Evolutionary conservation across 2,888 invertebrate genomes (phyloP), one percentile per base, ranked within the genome.

Genomic region (Cephonodes hylas): DNA sequence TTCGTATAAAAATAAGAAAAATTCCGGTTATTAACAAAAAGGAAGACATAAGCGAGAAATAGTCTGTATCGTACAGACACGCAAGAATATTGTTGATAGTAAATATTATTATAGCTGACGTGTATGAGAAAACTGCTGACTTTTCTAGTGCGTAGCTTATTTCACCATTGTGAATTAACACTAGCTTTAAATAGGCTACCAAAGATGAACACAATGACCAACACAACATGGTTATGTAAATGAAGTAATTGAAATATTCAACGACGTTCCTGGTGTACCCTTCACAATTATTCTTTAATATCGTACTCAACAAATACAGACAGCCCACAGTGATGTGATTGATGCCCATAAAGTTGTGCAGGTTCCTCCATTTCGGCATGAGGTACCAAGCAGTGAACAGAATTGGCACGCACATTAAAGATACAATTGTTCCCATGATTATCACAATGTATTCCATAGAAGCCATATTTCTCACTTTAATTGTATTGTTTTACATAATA

Each of bases 101-200:
- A 5, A 42, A 25, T 58, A 58, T 42, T 18, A 59, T 38, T 6
- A 59, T 10, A 25, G 63, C 45, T 20, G 53, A 31, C 18, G 20
- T 13, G 6, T 58, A 61, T 10, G 56, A 58, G 42, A 67, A 58
- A 6, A 61, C 34, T 4, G 67, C 64, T 7, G 64, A 42, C 27
- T 60, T 42, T 23, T 48, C 22, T 48, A 64, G 64, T 8, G 23
- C 59, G 23, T 34, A 20, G 18, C 10, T 60, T 13, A 64, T 57
- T 46, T 59, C 59, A 7, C 59, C 45, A 13, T 44, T 63, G 22
- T 67, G 42, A 8, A 67, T 20, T 6, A 62, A 58, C 20, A 64
- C 67, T 25, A 67, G 42, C 7, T 67, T 67, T 3, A 67, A 38
- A 42, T 67, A 67, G 5, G 67, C 67, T 20, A 67, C 7, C 27